Base-by-base conservation (phyloP, 2,888 invertebrate genomes). In the Deladenus siricidicola region DNA sequence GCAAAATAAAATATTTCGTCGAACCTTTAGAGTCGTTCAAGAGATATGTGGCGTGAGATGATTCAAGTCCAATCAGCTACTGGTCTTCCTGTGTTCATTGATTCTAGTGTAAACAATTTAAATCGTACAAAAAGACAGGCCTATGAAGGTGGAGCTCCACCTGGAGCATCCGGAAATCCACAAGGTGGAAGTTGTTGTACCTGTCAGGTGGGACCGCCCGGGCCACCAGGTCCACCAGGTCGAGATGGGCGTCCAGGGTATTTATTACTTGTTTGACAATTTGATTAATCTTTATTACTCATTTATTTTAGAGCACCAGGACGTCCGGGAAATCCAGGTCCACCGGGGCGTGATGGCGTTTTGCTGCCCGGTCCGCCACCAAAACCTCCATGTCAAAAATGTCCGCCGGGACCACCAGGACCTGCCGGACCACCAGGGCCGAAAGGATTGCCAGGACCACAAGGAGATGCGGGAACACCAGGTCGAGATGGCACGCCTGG, bases 41-140 rank as follows among this genome's bases (percentile, higher is more conserved):
- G 78, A 28, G 78, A 79, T 55, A 75, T 78, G 75, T 78, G 78
- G 78, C 68, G 71, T 44, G 78, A 78, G 63, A 78, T 78, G 75
- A 71, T 76, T n/a, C 69, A 71, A 28, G 70, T 78, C 19, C 76
- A 78, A 60, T 63, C 74, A 1, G 69, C 66, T n/a, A 62, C 74
- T 42, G 73, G 73, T 21, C 60, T 62, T 4, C 64, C 68, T 1
- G 51, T 53, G 26, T 14, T 64, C 26, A 30, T 57, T 34, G 19
- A 50, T n/a, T n/a, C n/a, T 1, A 21, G 3, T 1, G 4, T 19
- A 10, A 50, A 8, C 3, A 28, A 50, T 50, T 45, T 43, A 19
- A 29, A 28, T 17, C 53, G 39, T 34, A 53, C 30, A 8, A 50
- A 50, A 28, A 26, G 50, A 14, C 50, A 50, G 29, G 19, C 24